Conservation (phyloP, 2,888 invertebrate species). For the Drosophila pseudotalamancana region DNA sequence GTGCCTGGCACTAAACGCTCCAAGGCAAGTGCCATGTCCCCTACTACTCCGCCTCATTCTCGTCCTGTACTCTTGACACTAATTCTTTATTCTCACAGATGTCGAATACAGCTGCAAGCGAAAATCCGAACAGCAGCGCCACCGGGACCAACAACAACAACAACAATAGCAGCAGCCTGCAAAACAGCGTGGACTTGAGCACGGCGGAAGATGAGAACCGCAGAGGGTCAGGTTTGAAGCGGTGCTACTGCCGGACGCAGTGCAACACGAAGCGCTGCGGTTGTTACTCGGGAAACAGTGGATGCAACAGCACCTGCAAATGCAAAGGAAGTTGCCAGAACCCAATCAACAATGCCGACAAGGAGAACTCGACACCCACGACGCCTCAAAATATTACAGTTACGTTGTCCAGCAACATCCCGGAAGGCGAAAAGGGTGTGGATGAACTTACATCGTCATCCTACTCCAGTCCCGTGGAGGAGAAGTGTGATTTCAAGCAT, state of each 20-base stretch:
- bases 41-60: background rate
- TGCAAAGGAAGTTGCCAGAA: constrained; percentile 44
- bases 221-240: background rate
- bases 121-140: constrained; percentile 7
- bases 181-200: constrained; percentile 3
- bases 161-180: background rate
- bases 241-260: constrained; percentile 66
- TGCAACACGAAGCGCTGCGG: constrained; percentile 72
- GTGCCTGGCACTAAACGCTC: background rate
- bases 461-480: background rate
- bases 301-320: constrained; percentile 25
- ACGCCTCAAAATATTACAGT: background rate
- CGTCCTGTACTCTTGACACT: background rate
- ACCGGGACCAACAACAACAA: constrained; percentile 1
- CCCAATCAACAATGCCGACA: constrained; percentile 26
- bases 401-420: background rate
- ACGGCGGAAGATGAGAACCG: constrained; percentile 2
- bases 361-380: constrained; percentile 25
- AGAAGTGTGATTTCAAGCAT: no score
- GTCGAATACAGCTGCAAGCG: background rate
- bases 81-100: constrained; percentile 1
- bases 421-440: background rate
- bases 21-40: constrained; percentile 20
- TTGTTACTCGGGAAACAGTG: constrained; percentile 32
- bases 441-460: background rate